Conservation (phyloP, 2,113 vertebrate species). For the Columbina picui region DNA sequence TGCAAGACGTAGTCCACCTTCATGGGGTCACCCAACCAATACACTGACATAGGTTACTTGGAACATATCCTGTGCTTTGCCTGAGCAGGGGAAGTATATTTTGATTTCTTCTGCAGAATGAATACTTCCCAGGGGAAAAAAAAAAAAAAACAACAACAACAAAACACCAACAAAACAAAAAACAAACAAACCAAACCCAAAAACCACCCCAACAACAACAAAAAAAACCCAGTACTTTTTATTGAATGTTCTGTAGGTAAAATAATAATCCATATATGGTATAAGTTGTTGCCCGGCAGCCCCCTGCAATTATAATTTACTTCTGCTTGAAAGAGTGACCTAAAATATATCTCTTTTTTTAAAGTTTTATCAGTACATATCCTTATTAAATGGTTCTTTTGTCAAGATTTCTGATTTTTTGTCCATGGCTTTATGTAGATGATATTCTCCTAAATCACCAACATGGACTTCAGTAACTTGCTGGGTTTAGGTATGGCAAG, state of each 20-base stretch:
- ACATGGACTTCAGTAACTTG: background rate
- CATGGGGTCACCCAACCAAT: background rate
- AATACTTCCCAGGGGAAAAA: background rate
- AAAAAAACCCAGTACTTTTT: background rate
- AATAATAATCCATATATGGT: background rate
- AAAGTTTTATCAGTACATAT: background rate
- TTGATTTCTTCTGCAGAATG: background rate
- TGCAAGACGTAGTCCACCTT: accelerated
- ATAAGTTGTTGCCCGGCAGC: background rate
- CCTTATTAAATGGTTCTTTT: background rate
- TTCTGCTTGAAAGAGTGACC: background rate
- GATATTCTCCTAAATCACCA: background rate
- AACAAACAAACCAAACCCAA: background rate
- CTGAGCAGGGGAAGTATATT: background rate
- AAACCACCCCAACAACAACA: too few species aligned
- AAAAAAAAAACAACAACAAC: too few species aligned
- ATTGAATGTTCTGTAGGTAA: background rate
- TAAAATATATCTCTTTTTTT: background rate
- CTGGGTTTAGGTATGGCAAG: background rate
- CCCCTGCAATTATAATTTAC: background rate
- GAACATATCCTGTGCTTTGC: accelerated
- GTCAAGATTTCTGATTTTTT: background rate
- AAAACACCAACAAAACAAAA: background rate
- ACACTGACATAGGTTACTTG: too few species aligned
- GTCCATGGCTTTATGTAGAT: background rate